Evolutionary conservation across 1,140 invertebrate genomes (phyloP), one percentile per base, ranked within the genome.

Genomic region (Diuraphis noxia): DNA sequence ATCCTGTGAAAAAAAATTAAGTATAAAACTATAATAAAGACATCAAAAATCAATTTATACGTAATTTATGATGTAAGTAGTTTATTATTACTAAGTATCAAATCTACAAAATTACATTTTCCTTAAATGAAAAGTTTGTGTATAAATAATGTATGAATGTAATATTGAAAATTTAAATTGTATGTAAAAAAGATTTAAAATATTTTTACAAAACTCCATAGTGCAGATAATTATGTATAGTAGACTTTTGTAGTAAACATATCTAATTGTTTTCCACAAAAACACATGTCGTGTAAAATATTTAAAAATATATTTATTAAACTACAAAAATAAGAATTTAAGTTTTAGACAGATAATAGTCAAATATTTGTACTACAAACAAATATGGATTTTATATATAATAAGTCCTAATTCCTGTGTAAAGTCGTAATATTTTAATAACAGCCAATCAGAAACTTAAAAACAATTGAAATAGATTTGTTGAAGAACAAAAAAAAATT

Each of bases 401-500:
- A n/a, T n/a, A 10, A 56, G 30, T 56, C 52, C 9, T 23, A 30
- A 56, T 10, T 10, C 30, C 52, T 56, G 36, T 79, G 38, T 38
- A 79, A 43, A 38, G 34, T 3, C 17, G 34, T 84, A 86, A 49
- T 38, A 36, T 38, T 52, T 52, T 0, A 52, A 84, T 4, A 46
- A 86, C 19, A 86, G 21, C 19, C 43, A 36, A 49, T 46, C 30
- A 5, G 40, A 84, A 36, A 52, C n/a, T 41, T n/a, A 25, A 41
- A 46, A 46, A 90, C 23, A 5, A 89, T 43, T 77, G 43, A 46
- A 36, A 36, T 49, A 81, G 25, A 8, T 38, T 38, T 81, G 72
- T 90, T 90, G 52, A 81, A 21, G 17, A 86, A n/a, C n/a, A n/a
- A 36, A n/a, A 36, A 36, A 81, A 81, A 30, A 52, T n/a, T 77